phyloP scores from a whole-genome alignment of 2,113 vertebrate species.

The Bos javanicus region DNA sequence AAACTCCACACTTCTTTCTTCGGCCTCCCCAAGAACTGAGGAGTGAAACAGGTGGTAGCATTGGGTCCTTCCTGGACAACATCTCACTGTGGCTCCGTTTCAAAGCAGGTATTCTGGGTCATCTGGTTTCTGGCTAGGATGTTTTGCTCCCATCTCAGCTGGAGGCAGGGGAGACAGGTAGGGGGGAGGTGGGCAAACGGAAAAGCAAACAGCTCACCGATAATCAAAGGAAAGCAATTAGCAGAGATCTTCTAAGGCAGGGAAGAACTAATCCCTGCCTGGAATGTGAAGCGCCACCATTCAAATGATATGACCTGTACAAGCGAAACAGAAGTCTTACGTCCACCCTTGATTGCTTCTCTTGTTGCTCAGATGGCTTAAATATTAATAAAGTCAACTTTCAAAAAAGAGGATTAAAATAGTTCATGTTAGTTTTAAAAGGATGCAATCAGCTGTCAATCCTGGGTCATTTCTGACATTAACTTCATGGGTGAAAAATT shows the following conservation, averaged over 20 bases:
- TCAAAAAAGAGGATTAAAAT: neutral
- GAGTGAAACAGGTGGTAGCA: neutral
- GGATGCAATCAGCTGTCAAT: neutral
- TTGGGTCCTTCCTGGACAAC: neutral
- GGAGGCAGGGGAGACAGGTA: neutral
- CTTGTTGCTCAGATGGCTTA: neutral
- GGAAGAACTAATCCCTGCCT: slow-evolving; percentile 45
- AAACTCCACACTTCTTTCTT: neutral
- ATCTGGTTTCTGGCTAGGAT: slow-evolving; percentile 55
- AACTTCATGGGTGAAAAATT: neutral
- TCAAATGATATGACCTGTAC: neutral
- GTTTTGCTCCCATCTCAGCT: slow-evolving; percentile 52
- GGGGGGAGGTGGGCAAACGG: slow-evolving; percentile 36
- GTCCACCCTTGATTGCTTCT: slow-evolving; percentile 27
- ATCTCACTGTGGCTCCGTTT: neutral
- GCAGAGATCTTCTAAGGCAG: slow-evolving; percentile 62
- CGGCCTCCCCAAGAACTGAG: neutral
- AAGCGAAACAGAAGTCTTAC: slow-evolving; percentile 42
- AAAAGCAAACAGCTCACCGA: slow-evolving; percentile 74
- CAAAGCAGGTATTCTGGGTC: slow-evolving; percentile 54
- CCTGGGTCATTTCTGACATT: neutral
- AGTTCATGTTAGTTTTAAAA: slow-evolving; percentile 22
- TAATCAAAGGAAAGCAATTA: slow-evolving; percentile 74
- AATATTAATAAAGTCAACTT: slow-evolving; percentile 8
- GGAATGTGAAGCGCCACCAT: slow-evolving; percentile 23